These are phyloP conservation scores for Pitta sordida DNA, from an alignment of 2,113 vertebrate species.

Conservation along the genomic window DNA sequence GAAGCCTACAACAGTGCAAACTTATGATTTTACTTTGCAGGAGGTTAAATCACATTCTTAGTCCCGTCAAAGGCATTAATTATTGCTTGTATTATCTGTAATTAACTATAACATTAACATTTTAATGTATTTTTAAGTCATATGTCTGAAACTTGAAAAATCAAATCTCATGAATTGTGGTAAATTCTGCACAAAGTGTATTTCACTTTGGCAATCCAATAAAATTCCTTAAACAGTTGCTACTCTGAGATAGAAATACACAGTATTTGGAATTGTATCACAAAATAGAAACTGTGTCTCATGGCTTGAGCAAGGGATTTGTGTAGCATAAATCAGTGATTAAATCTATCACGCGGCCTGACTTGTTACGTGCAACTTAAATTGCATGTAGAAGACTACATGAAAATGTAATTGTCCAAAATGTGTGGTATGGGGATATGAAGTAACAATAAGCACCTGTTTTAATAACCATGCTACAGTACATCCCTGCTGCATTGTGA, in stretches of 20 bases:
- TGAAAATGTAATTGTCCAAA: neutral
- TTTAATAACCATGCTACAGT: neutral
- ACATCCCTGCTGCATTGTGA: too few species aligned
- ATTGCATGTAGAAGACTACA: neutral
- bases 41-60: neutral
- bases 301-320: neutral
- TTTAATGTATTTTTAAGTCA: neutral
- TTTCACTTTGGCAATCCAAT: neutral
- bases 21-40: neutral
- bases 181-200: neutral
- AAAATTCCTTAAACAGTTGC: neutral
- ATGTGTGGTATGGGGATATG: neutral
- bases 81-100: neutral
- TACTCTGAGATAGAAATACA: neutral
- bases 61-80: neutral
- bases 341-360: neutral
- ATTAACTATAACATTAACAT: neutral
- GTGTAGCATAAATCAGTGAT: neutral
- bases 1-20: neutral
- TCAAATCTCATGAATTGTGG: neutral
- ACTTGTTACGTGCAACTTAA: neutral
- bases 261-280: neutral
- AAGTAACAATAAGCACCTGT: neutral
- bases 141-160: neutral
- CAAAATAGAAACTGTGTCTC: neutral